Evolutionary conservation across 1,140 invertebrate species (phyloP), one percentile per base, ranked within the genome.

Genomic region (Drosophila pseudoobscura): DNA sequence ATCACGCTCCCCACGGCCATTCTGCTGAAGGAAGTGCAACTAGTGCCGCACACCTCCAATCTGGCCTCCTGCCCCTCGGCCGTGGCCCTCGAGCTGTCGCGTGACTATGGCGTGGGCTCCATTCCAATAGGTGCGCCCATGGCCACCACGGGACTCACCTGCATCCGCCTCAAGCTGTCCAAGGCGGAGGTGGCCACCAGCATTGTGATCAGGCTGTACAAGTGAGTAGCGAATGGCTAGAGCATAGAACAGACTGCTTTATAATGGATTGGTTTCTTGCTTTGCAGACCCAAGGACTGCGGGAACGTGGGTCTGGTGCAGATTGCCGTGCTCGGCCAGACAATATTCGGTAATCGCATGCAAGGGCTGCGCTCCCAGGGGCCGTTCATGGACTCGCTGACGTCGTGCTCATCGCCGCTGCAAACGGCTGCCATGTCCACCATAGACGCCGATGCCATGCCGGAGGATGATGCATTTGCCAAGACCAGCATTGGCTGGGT

Each of bases 1-100:
- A 94, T 98, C 20, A 95, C 95, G n/a, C 92, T 98, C 73, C 97
- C 97, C 1, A 97, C 96, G 90, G 97, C 97, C n/a, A 94, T 98
- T 78, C 92, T 97, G 51, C 92, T 98, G n/a, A 95, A 95, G 84
- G 97, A 98, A 93, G 95, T 98, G 8, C 97, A 98, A 76, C 92
- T 98, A 41, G 95, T 97, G 87, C 97, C 97, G 6, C 97, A 98
- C 91, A 94, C 96, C 47, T 95, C 96, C 8, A 96, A 96, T 39
- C 92, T 98, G 15, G 95, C 96, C 94, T 96, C 97, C 5, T 98
- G 97, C 78, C 97, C 97, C 5, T 96, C 96, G 7, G 96, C 96
- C n/a, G 96, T 98, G 1, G 96, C 96, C 8, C 92, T 98, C 31
- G 97, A 98, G 92, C 93, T 95, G 26, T 93, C 93, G 0, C 87